Evolutionary conservation across 1,140 invertebrate species (phyloP).

Genomic region (Chelonus insularis): DNA sequence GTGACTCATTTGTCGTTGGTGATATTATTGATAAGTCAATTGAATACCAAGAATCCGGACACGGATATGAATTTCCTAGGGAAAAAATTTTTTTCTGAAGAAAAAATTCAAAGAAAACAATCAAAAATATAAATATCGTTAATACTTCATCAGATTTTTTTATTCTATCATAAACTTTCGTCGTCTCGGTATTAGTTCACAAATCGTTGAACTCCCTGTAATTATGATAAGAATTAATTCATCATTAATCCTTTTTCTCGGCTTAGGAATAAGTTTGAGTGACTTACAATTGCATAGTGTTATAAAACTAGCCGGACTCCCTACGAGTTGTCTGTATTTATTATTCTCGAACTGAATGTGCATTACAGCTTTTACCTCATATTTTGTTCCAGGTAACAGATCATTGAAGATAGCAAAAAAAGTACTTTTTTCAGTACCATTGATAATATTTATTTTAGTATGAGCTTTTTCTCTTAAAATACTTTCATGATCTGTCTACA

Average conservation of each 20-base stretch:
- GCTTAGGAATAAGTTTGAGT: background rate
- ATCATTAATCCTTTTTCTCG: background rate
- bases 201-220: background rate
- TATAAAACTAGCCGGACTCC: slow-evolving; percentile 13
- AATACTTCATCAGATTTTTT: background rate
- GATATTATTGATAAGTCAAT: background rate
- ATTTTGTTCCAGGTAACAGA: slow-evolving; percentile 2
- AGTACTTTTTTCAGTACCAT: background rate
- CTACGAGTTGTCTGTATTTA: background rate
- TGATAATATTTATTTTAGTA: background rate
- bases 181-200: slow-evolving; percentile 3
- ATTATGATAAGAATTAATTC: background rate
- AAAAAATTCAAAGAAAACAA: background rate
- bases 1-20: background rate
- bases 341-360: background rate
- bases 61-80: slow-evolving; percentile 21
- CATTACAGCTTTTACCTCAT: background rate
- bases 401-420: background rate
- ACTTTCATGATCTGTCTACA: background rate
- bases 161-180: slow-evolving; percentile 5
- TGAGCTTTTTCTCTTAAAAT: background rate
- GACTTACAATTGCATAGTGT: slow-evolving; percentile 23
- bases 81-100: no score
- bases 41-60: slow-evolving; percentile 30
- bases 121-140: no score